phyloP scores from a whole-genome alignment of 64 coral and sea anemone genomes.

The Pocillopora damicornis region DNA sequence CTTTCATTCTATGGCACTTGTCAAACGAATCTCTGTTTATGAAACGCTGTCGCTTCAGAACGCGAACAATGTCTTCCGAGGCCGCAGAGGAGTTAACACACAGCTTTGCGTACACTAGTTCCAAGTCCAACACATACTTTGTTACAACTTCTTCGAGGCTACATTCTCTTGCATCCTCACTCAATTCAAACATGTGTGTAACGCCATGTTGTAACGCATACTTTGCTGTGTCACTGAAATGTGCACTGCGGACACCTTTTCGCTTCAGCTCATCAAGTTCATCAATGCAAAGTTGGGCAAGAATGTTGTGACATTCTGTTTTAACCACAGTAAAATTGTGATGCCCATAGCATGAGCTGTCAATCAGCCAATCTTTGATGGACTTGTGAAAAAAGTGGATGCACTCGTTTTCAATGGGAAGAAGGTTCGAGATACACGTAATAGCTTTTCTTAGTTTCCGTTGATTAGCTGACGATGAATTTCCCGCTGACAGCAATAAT shows the following conservation, averaged over 20 bases:
- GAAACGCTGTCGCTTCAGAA: background rate
- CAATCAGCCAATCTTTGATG: slow-evolving; percentile 28
- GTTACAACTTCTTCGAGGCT: background rate
- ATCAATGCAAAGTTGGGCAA: background rate
- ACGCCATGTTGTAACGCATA: slow-evolving; percentile 3
- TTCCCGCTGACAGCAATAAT: background rate
- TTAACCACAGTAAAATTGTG: slow-evolving; percentile 12
- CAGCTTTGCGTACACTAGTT: background rate
- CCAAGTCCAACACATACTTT: background rate
- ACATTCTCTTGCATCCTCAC: background rate
- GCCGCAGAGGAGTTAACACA: background rate
- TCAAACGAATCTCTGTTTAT: background rate
- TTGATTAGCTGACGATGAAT: no score
- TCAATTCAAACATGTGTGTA: background rate
- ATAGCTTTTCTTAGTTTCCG: background rate
- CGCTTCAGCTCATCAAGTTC: background rate
- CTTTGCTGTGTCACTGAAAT: slow-evolving; percentile 2
- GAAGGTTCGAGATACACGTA: background rate
- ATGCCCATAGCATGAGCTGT: background rate
- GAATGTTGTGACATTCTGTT: background rate
- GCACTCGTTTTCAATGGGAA: slow-evolving; percentile 22
- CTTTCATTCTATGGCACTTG: no score
- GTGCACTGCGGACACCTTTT: background rate
- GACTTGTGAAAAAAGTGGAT: background rate
- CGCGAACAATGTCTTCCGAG: background rate